Evolutionary conservation across 2,888 invertebrate genomes (phyloP), one percentile per base, ranked within the genome.

Genomic region (Diarsia dahlii): DNA sequence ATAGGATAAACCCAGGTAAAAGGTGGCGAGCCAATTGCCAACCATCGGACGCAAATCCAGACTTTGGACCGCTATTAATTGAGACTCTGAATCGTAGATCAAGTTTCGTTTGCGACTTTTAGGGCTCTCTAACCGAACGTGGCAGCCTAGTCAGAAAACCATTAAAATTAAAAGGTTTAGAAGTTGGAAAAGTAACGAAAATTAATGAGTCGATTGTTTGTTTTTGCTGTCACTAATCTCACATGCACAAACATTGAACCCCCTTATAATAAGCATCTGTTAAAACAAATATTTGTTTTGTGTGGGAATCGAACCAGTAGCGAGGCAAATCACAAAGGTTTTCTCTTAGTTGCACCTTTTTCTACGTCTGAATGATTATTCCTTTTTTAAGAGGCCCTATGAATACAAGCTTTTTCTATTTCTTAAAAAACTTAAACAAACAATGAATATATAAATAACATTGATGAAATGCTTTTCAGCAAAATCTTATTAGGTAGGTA

Each of bases 251-350:
- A 75, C 9, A 54, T 52, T 9, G 1, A 15, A 34, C 5, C n/a
- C 13, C 10, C n/a, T n/a, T 4, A 8, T 12, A 48, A 4, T 1
- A 18, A 45, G 10, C 71, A 65, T 50, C 20, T 75, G 66, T 65
- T 2, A 65, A 28, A 65, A 74, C 20, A 75, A 58, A 74, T 74
- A 65, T 75, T 74, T 45, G 18, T 65, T 28, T 45, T 0, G 15
- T 63, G 34, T 68, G 76, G 52, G 74, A 56, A 58, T 58, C 12
- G 15, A 48, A 56, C 20, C 28, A n/a, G 9, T 9, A 34, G 52
- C 46, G 46, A 56, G 18, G 1, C 60, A 60, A 9, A 60, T 10
- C 3, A 58, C 28, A 18, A 12, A 12, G 12, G 12, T 56, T 23
- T 56, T 23, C 23, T 12, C 12, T 12, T 54, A 54, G 54, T 3